These are phyloP conservation scores for Leptestheria dahalacensis DNA, from an alignment of 1,140 invertebrate species.

Conservation along the genomic window DNA sequence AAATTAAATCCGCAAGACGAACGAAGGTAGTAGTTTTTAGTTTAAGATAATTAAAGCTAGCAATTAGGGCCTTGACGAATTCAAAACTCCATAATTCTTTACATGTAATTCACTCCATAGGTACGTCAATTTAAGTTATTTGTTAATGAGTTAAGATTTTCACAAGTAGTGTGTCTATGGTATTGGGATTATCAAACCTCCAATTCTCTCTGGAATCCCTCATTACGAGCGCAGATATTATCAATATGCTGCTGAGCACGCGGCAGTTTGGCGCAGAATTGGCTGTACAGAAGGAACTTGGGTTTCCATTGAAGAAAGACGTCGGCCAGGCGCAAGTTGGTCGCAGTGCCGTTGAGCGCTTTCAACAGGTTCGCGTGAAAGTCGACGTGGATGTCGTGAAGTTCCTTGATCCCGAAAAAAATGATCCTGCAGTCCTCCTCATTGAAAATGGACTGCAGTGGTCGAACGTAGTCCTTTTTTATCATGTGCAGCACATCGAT, in stretches of 20 bases:
- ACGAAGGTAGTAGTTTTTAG: too few relatives aligned
- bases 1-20: too few relatives aligned
- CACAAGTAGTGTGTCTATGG: too few relatives aligned
- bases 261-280: conserved; percentile 86
- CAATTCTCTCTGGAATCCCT: conserved; percentile 39
- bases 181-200: too few relatives aligned
- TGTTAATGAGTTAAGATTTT: conserved; percentile 24
- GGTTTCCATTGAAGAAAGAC: conserved; percentile 82
- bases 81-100: too few relatives aligned
- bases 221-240: conserved; percentile 49
- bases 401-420: conserved; percentile 79
- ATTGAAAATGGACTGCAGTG: conserved; percentile 51
- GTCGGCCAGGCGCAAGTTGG: conserved; percentile 39
- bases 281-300: conserved; percentile 81
- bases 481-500: conserved; percentile 83
- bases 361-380: conserved; percentile 64
- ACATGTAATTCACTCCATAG: too few relatives aligned
- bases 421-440: conserved; percentile 60
- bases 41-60: too few relatives aligned
- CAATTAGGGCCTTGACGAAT: too few relatives aligned
- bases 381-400: conserved; percentile 68
- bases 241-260: conserved; percentile 59
- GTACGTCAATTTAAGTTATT: conserved; percentile 1
- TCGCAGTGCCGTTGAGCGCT: conserved; percentile 34
- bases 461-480: conserved; percentile 60